Conservation (phyloP, 1,140 invertebrate species). For the Atta cephalotes region DNA sequence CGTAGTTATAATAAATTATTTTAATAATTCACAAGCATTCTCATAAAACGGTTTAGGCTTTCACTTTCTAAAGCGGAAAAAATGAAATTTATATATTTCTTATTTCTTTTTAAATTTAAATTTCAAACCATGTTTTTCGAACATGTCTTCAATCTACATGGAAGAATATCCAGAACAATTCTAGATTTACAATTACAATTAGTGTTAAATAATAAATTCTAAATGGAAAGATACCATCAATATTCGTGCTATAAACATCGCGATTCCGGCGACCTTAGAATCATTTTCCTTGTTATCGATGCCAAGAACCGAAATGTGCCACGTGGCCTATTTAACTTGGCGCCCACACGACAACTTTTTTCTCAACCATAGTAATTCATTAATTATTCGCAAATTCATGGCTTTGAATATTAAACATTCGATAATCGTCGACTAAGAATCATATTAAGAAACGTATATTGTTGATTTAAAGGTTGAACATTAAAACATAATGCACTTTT, state of each 20-base stretch:
- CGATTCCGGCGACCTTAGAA: constrained; percentile 43
- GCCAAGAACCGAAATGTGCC: constrained; percentile 47
- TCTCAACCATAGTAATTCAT: not conserved
- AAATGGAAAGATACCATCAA: constrained; percentile 26
- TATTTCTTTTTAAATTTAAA: not conserved
- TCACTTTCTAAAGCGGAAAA: not conserved
- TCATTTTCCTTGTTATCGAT: constrained; percentile 45
- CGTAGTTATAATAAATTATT: not conserved
- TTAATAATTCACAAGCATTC: constrained; percentile 8
- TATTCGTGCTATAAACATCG: constrained; percentile 20
- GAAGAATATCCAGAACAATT: constrained; percentile 2
- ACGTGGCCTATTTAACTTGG: constrained; percentile 50
- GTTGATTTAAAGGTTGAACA: not conserved
- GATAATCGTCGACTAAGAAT: not conserved
- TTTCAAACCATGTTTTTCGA: not conserved
- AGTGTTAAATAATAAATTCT: constrained; percentile 22
- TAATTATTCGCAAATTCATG: not conserved
- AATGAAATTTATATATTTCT: not conserved
- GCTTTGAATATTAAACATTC: not conserved
- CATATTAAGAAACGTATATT: not conserved
- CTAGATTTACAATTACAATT: too few relatives aligned
- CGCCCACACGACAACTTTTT: constrained; percentile 11
- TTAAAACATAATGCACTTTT: not conserved
- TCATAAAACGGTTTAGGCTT: not conserved
- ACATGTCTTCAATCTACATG: not conserved